A percentile compares a stretch with the other conserved stretches of the same genome.
These are phyloP conservation scores for Leucophenga varia DNA, from an alignment of 1,140 invertebrate species.

Conservation along the genomic window DNA sequence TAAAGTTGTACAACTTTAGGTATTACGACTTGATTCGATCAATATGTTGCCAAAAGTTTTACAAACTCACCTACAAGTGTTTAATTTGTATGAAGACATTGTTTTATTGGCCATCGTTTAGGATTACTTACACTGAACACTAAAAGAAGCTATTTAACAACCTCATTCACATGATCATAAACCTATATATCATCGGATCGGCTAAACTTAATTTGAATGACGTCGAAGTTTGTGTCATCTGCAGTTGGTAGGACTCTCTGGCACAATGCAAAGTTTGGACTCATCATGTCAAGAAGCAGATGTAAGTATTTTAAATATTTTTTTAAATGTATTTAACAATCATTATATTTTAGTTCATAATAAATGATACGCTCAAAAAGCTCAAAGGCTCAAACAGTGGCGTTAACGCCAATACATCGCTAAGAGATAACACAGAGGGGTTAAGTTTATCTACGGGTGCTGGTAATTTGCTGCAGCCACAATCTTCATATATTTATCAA, in stretches of 20 bases:
- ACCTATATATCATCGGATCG: too few relatives aligned
- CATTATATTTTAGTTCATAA: constrained; percentile 46
- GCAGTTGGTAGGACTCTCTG: constrained; percentile 55
- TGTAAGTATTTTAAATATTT: constrained; percentile 52
- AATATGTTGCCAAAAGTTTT: too few relatives aligned
- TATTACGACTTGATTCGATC: too few relatives aligned
- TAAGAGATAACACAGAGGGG: neutral
- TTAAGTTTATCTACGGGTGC: constrained; percentile 30
- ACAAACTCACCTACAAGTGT: too few relatives aligned
- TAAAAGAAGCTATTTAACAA: too few relatives aligned
- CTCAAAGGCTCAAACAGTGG: constrained; percentile 46
- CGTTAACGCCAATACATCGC: constrained; percentile 6
- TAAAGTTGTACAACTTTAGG: too few relatives aligned
- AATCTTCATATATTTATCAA: constrained; percentile 35
- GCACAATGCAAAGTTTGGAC: constrained; percentile 65
- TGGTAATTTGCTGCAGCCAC: constrained; percentile 18
- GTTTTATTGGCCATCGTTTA: too few relatives aligned
- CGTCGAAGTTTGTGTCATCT: constrained; percentile 42
- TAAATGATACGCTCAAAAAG: constrained; percentile 56
- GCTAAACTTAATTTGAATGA: constrained; percentile 36
- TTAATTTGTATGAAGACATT: too few relatives aligned
- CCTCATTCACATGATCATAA: too few relatives aligned
- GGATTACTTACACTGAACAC: too few relatives aligned
- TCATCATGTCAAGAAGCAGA: constrained; percentile 65
- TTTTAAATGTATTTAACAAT: too few relatives aligned